These are phyloP conservation scores for Spea hammondii DNA, from an alignment of 2,797 vertebrate species.

Conservation along the genomic window DNA sequence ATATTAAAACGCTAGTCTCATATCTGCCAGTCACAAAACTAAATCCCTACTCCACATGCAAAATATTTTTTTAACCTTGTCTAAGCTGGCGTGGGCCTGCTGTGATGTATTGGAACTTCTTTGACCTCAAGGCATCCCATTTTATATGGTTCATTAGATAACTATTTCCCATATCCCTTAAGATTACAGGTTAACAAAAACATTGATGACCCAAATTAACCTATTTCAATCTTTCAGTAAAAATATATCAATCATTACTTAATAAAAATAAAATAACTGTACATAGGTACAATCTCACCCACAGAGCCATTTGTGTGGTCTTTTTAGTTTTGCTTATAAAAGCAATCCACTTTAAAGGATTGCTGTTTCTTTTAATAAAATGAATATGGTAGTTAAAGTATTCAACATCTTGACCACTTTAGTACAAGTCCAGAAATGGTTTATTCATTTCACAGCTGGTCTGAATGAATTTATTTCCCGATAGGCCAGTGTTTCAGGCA, in stretches of 20 bases:
- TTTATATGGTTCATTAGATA: neutral
- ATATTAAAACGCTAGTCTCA: no score
- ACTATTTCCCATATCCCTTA: neutral
- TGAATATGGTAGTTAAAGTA: constrained; percentile 5
- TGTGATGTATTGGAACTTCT: neutral
- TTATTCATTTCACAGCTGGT: constrained; percentile 24
- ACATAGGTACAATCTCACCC: neutral
- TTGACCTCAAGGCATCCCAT: neutral
- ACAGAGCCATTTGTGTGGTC: neutral
- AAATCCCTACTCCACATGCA: no score
- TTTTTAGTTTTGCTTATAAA: constrained; percentile 12
- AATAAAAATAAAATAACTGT: neutral
- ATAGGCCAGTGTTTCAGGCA: neutral
- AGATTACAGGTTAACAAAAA: neutral
- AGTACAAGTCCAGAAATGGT: neutral
- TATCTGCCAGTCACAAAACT: no score
- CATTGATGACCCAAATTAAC: neutral
- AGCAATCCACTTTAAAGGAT: constrained; percentile 12
- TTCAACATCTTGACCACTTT: constrained; percentile 23
- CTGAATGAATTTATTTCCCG: constrained; percentile 9
- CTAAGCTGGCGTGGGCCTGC: neutral
- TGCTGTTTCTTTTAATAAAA: constrained; percentile 22
- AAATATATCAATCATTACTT: neutral
- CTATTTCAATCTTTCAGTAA: neutral
- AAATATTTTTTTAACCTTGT: neutral